Evolutionary conservation across 2,888 invertebrate genomes (phyloP).

Genomic region (Colostygia pectinataria): DNA sequence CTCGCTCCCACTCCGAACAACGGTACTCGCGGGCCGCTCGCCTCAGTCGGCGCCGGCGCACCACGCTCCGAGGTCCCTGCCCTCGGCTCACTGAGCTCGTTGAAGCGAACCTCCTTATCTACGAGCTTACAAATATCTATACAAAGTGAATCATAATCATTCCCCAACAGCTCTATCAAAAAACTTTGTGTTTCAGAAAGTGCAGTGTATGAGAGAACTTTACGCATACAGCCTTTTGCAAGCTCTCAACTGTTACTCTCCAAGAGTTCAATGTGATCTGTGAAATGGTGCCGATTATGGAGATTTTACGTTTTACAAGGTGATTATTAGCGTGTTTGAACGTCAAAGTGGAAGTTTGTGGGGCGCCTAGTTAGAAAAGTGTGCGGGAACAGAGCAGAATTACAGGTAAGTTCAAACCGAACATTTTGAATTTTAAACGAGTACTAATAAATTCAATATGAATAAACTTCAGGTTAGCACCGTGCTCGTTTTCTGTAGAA

Average conservation of each 20-base stretch:
- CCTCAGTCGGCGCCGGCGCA: conserved; percentile 61
- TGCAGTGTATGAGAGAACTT: conserved; percentile 41
- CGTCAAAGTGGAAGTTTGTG: conserved; percentile 57
- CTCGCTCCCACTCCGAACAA: conserved; percentile 74
- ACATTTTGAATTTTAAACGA: conserved; percentile 44
- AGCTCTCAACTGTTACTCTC: conserved; percentile 49
- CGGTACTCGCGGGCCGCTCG: conserved; percentile 64
- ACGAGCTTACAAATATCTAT: background rate
- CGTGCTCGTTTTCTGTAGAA: conserved; percentile 41
- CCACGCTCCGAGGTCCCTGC: conserved; percentile 72
- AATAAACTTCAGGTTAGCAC: conserved; percentile 38
- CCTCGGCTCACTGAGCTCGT: conserved; percentile 51
- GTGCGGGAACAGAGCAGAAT: conserved; percentile 49
- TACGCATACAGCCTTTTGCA: conserved; percentile 44
- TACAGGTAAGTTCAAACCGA: conserved; percentile 58
- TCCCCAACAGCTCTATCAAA: background rate
- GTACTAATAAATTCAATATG: conserved; percentile 61
- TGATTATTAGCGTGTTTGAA: conserved; percentile 63
- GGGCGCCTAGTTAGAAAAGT: conserved; percentile 41
- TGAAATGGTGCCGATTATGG: conserved; percentile 69
- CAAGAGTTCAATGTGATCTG: conserved; percentile 62
- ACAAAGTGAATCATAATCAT: background rate
- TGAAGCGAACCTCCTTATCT: conserved; percentile 31
- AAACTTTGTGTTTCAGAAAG: background rate
- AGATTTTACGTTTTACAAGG: conserved; percentile 58